phyloP scores from a whole-genome alignment of 1,140 invertebrate species.

The Aphis craccivora region DNA sequence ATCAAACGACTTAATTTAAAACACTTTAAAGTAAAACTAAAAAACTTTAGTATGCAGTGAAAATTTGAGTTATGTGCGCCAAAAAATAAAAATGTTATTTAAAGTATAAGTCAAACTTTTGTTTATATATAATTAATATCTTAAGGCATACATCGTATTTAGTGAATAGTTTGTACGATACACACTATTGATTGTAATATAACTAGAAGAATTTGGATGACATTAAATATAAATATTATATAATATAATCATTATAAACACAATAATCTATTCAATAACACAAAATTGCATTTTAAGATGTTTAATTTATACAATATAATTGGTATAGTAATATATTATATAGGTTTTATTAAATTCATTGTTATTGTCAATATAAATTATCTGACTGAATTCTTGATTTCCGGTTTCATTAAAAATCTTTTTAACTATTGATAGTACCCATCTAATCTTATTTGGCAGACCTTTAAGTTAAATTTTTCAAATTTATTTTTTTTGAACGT shows the following conservation, averaged over 20 bases:
- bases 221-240: background rate
- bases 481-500: no score
- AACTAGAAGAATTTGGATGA: background rate
- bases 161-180: background rate
- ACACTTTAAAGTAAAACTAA: no score
- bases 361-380: background rate
- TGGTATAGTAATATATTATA: background rate
- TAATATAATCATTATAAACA: background rate
- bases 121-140: no score
- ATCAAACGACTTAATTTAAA: background rate
- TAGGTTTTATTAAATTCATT: background rate
- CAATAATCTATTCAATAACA: background rate
- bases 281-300: background rate
- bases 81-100: background rate
- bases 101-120: background rate
- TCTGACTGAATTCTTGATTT: background rate
- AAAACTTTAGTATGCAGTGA: background rate
- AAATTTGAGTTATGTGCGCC: background rate
- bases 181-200: background rate
- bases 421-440: background rate
- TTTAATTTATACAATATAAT: background rate
- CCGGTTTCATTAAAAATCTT: background rate
- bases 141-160: background rate
- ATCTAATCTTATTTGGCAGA: background rate
- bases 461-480: background rate